phyloP scores from a whole-genome alignment of 2,797 vertebrate species.

The Myiotriccus ornatus region DNA sequence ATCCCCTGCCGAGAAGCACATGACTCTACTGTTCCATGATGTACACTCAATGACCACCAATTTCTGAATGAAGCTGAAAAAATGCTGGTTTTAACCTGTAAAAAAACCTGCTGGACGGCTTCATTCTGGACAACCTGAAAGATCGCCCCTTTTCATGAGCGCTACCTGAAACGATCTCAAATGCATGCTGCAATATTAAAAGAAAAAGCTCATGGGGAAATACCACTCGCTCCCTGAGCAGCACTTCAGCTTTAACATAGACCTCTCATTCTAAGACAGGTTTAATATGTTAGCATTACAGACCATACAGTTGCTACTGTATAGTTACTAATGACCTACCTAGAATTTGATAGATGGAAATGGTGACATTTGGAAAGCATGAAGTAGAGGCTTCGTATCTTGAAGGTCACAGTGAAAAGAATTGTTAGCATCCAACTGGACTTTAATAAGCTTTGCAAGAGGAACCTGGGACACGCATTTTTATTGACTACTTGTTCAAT shows the following conservation, averaged over 20 bases:
- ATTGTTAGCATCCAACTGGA: neutral
- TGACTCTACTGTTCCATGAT: slow-evolving; percentile 24
- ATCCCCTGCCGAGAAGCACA: neutral
- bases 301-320: neutral
- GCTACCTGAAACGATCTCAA: neutral
- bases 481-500: neutral
- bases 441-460: neutral
- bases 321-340: neutral
- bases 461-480: neutral
- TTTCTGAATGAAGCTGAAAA: neutral
- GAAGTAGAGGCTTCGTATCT: neutral
- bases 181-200: neutral
- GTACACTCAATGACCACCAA: neutral
- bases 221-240: neutral
- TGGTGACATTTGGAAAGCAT: neutral
- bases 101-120: neutral
- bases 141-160: neutral
- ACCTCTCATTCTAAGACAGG: neutral
- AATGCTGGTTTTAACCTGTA: neutral
- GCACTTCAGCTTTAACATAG: neutral
- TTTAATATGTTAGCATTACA: neutral
- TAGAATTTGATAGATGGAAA: neutral
- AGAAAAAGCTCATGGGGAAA: neutral
- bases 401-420: neutral
- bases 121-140: neutral